phyloP scores from a whole-genome alignment of 2,113 vertebrate genomes.

The Actinemys pallida region DNA sequence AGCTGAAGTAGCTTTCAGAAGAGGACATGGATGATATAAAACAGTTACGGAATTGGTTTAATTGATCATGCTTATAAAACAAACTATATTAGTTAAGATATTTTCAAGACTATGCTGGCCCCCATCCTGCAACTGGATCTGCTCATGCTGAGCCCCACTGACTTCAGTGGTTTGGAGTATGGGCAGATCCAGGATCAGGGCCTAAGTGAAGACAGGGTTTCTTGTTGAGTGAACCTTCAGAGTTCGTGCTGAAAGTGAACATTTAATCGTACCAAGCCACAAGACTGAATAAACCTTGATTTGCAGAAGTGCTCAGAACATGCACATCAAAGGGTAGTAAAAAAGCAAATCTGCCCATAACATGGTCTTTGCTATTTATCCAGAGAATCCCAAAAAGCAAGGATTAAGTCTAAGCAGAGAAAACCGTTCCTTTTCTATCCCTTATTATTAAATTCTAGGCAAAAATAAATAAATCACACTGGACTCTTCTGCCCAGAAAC shows the following conservation, averaged over 20 bases:
- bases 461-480: constrained; percentile 48
- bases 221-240: neutral
- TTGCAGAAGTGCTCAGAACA: constrained; percentile 1
- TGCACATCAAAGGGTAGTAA: neutral
- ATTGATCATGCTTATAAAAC: neutral
- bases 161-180: neutral
- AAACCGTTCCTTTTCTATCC: constrained; percentile 14
- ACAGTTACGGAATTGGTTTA: constrained; percentile 37
- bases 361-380: neutral
- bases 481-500: neutral
- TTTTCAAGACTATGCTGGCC: neutral
- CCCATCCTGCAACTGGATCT: constrained; percentile 28
- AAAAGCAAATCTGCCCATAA: constrained; percentile 5
- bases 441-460: constrained; percentile 30
- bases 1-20: neutral
- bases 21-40: neutral
- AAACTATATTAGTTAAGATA: neutral
- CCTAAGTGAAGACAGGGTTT: neutral
- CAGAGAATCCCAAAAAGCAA: constrained; percentile 61
- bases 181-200: neutral
- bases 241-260: constrained; percentile 1
- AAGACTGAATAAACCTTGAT: constrained; percentile 23
- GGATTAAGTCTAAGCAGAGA: constrained; percentile 60
- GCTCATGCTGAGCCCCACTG: constrained; percentile 51
- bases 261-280: constrained; percentile 8